Evolutionary conservation across 2,888 invertebrate genomes (phyloP), one percentile per base, ranked within the genome.

Genomic region (Catocala nupta): DNA sequence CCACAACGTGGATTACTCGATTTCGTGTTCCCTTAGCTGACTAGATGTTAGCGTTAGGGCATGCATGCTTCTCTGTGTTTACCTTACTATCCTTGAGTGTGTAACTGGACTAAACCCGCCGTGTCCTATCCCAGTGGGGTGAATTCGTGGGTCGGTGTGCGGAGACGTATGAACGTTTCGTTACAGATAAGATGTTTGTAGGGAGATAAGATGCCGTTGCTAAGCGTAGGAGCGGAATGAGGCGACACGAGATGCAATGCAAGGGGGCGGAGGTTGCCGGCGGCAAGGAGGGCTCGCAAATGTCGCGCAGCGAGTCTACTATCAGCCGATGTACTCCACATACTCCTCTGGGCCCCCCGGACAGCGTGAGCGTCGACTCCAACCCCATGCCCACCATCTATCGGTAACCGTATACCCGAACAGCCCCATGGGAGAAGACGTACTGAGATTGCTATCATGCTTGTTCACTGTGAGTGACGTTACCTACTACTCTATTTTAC

Each of bases 311-410:
- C 94, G 96, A 96, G 93, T 95, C 96, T 74, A 96, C 96, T 89
- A 95, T 96, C 93, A 95, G 93, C 87, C 90, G 89, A 80, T 92
- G 90, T 87, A 93, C 92, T 71, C 93, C 91, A 75, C 94, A 90
- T 87, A 93, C 94, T 12, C 94, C 94, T 68, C 86, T 93, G 72
- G 92, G 92, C 62, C 89, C 88, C 63, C 91, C 94, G 86, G 97
- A 97, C 95, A 97, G 97, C 95, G 96, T 96, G 90, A 97, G 97
- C 95, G 97, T 97, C 90, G 97, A 97, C 95, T 97, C 97, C 91
- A 97, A 96, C 94, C 96, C 97, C 90, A 96, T 97, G 92, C 96
- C 96, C 80, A 97, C 97, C 81, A 97, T 98, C 93, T 98, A 98
- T 96, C 97, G 98, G 98, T 97, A 96, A 94, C 91, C 86, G 85